Evolutionary conservation across 2,113 vertebrate species (phyloP).

Genomic region (Oplegnathus fasciatus): DNA sequence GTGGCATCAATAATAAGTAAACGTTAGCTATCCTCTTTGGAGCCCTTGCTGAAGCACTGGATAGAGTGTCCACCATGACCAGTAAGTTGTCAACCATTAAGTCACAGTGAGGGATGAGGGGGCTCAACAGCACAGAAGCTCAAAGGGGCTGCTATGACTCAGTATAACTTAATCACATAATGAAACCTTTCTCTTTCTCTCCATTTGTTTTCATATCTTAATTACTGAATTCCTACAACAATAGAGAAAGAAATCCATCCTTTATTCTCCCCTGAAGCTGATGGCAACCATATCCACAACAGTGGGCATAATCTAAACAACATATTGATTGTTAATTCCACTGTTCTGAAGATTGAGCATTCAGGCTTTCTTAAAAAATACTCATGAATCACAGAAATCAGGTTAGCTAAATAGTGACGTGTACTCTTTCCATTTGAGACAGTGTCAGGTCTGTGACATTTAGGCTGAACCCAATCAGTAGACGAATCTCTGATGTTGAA

Average conservation of each 20-base stretch:
- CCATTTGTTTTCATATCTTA: constrained; percentile 66
- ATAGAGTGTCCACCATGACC: not conserved
- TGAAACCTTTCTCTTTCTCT: constrained; percentile 7
- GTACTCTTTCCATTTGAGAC: constrained; percentile 41
- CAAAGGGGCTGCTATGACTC: constrained; percentile 50
- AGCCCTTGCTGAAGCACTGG: not conserved
- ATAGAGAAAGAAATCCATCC: constrained; percentile 46
- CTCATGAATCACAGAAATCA: constrained; percentile 26
- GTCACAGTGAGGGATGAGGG: not conserved
- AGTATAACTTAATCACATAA: constrained; percentile 4
- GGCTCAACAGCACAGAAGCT: not conserved
- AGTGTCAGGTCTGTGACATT: constrained; percentile 29
- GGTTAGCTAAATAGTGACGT: constrained; percentile 29
- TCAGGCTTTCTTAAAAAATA: constrained; percentile 33
- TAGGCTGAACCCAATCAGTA: constrained; percentile 33
- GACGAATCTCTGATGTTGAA: constrained; percentile 15
- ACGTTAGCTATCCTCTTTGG: not conserved
- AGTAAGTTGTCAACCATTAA: not conserved
- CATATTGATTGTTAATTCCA: constrained; percentile 23
- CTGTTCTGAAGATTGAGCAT: constrained; percentile 26
- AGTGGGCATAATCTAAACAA: constrained; percentile 59
- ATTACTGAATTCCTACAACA: constrained; percentile 51
- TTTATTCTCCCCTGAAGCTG: constrained; percentile 16
- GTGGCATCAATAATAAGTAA: not conserved
- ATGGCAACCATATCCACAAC: constrained; percentile 64